Percentiles rank a stretch among this genome's conserved stretches.
Conservation (phyloP, 2,113 vertebrate genomes). For the Neoarius graeffei region DNA sequence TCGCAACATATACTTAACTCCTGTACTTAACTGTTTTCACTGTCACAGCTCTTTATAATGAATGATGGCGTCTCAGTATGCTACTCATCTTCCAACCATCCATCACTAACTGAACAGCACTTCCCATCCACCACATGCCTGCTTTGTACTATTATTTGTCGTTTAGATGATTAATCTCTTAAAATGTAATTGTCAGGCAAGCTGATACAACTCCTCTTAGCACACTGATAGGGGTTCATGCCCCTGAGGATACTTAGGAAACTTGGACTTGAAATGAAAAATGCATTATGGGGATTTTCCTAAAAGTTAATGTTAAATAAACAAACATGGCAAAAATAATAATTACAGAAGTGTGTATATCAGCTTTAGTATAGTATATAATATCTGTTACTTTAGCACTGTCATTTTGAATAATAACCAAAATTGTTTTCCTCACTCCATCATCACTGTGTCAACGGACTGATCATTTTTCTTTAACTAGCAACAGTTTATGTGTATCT, state of each 20-base stretch:
- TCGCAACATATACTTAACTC: constrained; percentile 21
- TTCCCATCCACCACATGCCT: constrained; percentile 39
- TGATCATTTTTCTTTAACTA: not conserved
- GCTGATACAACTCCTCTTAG: constrained; percentile 47
- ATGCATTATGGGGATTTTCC: constrained; percentile 35
- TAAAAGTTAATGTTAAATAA: not conserved
- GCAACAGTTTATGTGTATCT: not conserved
- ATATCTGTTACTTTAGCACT: not conserved
- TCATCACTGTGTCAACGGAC: not conserved
- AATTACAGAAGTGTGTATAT: not conserved
- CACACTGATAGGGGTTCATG: constrained; percentile 41
- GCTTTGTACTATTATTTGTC: constrained; percentile 52
- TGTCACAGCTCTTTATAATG: constrained; percentile 41
- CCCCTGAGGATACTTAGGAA: constrained; percentile 22
- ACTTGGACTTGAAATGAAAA: constrained; percentile 39
- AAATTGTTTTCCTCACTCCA: not conserved
- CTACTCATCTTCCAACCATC: constrained; percentile 40
- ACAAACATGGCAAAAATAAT: not conserved
- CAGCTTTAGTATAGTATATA: not conserved
- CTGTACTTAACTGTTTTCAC: constrained; percentile 31
- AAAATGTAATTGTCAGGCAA: constrained; percentile 50
- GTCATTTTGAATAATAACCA: not conserved
- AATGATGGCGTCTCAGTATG: constrained; percentile 13
- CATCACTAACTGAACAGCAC: constrained; percentile 29
- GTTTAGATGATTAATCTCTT: constrained; percentile 55